A percentile compares a stretch with the other conserved stretches of the same genome.
These are phyloP conservation scores for Chrysochloris asiatica DNA, from an alignment of 2,113 vertebrate genomes.

Conservation along the genomic window DNA sequence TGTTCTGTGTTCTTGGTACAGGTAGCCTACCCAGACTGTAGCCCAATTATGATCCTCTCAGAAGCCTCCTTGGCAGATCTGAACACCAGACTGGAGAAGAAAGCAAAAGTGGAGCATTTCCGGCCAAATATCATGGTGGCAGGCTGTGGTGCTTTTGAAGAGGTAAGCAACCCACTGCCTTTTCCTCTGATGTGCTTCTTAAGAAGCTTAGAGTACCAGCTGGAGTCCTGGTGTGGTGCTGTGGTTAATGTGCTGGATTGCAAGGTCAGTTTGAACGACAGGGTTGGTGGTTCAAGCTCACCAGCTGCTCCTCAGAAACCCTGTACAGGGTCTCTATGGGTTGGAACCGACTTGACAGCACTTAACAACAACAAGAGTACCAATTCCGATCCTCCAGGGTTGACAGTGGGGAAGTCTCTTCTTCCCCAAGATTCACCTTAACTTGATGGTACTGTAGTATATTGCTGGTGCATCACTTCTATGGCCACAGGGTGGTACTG, in stretches of 20 bases:
- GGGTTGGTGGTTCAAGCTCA: too few species aligned
- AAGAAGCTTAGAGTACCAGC: too few species aligned
- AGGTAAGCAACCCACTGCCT: slow-evolving; percentile 84
- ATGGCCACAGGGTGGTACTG: not conserved
- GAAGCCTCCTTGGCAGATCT: slow-evolving; percentile 92
- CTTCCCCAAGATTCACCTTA: not conserved
- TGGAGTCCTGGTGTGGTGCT: too few species aligned
- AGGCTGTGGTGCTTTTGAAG: slow-evolving; percentile 89
- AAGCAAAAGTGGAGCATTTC: slow-evolving; percentile 88
- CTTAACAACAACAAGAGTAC: too few species aligned
- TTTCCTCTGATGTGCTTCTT: not conserved
- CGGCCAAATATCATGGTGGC: slow-evolving; percentile 92
- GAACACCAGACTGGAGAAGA: slow-evolving; percentile 87
- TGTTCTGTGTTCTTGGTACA: slow-evolving; percentile 40
- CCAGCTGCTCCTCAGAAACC: too few species aligned
- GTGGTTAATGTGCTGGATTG: too few species aligned
- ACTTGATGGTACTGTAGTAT: too few species aligned
- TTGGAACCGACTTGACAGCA: too few species aligned
- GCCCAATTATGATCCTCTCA: slow-evolving; percentile 89
- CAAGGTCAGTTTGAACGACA: too few species aligned
- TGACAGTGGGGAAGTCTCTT: too few species aligned
- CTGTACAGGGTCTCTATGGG: too few species aligned
- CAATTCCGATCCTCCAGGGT: rapidly evolving
- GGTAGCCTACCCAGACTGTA: slow-evolving; percentile 91
- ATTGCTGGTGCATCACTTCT: not conserved